These are phyloP conservation scores for Brachyalestes nurse DNA, from an alignment of 2,797 vertebrate genomes.

Conservation along the genomic window DNA sequence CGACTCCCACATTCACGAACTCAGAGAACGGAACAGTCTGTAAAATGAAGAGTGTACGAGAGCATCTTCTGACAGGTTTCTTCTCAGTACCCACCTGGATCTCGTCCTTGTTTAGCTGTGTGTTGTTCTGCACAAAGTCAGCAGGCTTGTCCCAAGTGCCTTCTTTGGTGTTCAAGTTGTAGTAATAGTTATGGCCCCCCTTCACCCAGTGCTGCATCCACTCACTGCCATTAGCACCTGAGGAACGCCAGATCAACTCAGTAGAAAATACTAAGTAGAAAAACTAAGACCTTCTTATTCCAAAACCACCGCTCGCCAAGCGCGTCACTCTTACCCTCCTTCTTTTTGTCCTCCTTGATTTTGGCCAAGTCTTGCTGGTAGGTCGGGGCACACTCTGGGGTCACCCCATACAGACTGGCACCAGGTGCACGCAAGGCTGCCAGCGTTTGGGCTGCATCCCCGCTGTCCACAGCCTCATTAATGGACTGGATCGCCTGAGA, in stretches of 20 bases:
- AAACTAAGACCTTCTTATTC: neutral
- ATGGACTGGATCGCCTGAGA: conserved; percentile 89
- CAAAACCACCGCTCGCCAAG: neutral
- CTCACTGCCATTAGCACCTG: conserved; percentile 87
- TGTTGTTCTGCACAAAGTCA: conserved; percentile 83
- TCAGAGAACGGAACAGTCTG: too few species aligned
- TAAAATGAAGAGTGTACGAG: too few species aligned
- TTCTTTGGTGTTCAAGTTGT: conserved; percentile 82
- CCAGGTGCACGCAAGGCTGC: conserved; percentile 83
- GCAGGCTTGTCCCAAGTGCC: conserved; percentile 91
- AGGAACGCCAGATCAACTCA: conserved; percentile 20
- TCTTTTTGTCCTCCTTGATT: conserved; percentile 79
- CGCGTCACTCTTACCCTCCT: conserved; percentile 76
- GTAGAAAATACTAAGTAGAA: too few species aligned
- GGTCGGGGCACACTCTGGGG: conserved; percentile 86
- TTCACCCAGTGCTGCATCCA: conserved; percentile 98
- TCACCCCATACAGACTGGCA: conserved; percentile 92
- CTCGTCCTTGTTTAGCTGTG: conserved; percentile 91
- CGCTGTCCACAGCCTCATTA: conserved; percentile 88
- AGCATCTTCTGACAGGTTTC: neutral
- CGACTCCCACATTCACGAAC: too few species aligned
- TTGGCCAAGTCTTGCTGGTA: conserved; percentile 88
- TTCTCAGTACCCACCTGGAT: conserved; percentile 84
- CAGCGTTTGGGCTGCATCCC: conserved; percentile 82
- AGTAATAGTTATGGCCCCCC: conserved; percentile 95